These are phyloP conservation scores for Psylliodes chrysocephalus DNA, from an alignment of 2,888 invertebrate genomes.

Conservation along the genomic window DNA sequence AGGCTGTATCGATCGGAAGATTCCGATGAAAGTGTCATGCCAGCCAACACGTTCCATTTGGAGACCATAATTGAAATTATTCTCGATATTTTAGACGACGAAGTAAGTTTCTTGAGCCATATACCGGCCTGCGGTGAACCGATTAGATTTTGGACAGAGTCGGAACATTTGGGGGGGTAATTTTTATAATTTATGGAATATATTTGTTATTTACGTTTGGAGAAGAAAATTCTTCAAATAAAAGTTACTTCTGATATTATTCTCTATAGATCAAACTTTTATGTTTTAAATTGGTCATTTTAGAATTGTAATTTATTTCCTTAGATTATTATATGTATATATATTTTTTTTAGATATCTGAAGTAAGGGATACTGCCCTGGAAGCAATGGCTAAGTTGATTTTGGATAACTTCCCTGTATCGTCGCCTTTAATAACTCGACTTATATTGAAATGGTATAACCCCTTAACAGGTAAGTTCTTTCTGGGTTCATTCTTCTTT, in stretches of 20 bases:
- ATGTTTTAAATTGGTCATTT: too few species aligned
- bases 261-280: too few species aligned
- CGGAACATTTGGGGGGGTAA: too few species aligned
- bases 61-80: constrained; percentile 46
- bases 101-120: constrained; percentile 38
- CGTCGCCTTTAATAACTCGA: constrained; percentile 43
- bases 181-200: too few species aligned
- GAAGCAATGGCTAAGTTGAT: constrained; percentile 41
- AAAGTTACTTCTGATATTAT: too few species aligned
- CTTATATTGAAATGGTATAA: constrained; percentile 51
- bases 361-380: constrained; percentile 42
- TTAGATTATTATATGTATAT: too few species aligned
- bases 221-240: too few species aligned
- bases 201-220: too few species aligned
- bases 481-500: not conserved
- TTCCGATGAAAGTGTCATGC: constrained; percentile 31
- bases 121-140: too few species aligned
- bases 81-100: constrained; percentile 50
- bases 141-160: too few species aligned
- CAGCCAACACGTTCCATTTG: constrained; percentile 37
- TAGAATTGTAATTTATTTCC: too few species aligned
- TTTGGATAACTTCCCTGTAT: constrained; percentile 42
- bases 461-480: constrained; percentile 46
- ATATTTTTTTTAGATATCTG: constrained; percentile 41
- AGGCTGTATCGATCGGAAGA: constrained; percentile 39